Evolutionary conservation across 1,140 invertebrate genomes (phyloP).

Genomic region (Eulimnadia texana): DNA sequence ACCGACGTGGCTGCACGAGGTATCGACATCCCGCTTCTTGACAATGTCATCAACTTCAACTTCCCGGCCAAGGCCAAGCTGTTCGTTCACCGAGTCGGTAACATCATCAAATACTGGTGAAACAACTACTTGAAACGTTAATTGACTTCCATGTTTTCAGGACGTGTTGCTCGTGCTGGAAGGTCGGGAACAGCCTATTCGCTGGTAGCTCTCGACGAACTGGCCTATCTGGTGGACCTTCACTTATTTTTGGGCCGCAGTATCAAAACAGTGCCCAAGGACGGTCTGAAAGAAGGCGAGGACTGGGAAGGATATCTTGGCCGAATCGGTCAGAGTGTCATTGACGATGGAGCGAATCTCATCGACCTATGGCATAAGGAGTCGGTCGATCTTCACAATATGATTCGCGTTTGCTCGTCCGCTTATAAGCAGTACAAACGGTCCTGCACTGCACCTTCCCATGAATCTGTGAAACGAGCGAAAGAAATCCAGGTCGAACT

Average conservation of each 20-base stretch:
- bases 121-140: no score
- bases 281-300: slow-evolving; percentile 22
- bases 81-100: slow-evolving; percentile 95
- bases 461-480: slow-evolving; percentile 70
- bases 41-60: slow-evolving; percentile 94
- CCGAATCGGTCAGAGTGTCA: slow-evolving; percentile 55
- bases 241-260: slow-evolving; percentile 80
- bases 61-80: slow-evolving; percentile 94
- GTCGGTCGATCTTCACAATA: slow-evolving; percentile 58
- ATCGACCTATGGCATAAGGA: slow-evolving; percentile 58
- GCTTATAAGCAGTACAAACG: slow-evolving; percentile 80
- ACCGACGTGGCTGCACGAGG: slow-evolving; percentile 96
- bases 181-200: slow-evolving; percentile 77
- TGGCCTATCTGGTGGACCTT: slow-evolving; percentile 81
- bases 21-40: slow-evolving; percentile 89
- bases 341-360: slow-evolving; percentile 70
- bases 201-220: slow-evolving; percentile 74
- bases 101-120: no score
- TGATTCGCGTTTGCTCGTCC: slow-evolving; percentile 63
- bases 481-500: slow-evolving; percentile 44
- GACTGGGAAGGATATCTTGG: slow-evolving; percentile 44
- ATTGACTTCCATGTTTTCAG: no score
- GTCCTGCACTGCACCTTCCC: slow-evolving; percentile 69
- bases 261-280: slow-evolving; percentile 40
- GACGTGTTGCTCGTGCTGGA: slow-evolving; percentile 91